Evolutionary conservation across 1,140 invertebrate genomes (phyloP).

Genomic region (Lethrus apterus): DNA sequence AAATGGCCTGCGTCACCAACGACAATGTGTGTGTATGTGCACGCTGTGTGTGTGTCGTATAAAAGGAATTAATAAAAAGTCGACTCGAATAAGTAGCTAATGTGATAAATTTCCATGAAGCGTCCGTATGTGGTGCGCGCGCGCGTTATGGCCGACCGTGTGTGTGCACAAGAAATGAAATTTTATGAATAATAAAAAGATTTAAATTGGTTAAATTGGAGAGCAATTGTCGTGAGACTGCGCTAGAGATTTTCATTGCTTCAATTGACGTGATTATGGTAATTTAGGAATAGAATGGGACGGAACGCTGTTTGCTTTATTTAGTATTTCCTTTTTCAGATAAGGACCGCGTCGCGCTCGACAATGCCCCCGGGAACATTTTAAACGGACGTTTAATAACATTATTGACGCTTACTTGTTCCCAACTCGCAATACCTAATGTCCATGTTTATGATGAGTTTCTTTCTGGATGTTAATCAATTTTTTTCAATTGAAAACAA

Average conservation of each 20-base stretch:
- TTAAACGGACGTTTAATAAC: no score
- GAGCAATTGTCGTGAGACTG: conserved; percentile 35
- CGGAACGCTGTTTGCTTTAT: conserved; percentile 26
- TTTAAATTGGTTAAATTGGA: conserved; percentile 36
- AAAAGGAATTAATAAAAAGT: no score
- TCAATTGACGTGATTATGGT: conserved; percentile 35
- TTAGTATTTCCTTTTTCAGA: conserved; percentile 36
- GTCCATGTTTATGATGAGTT: no score
- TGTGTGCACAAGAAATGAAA: conserved; percentile 25
- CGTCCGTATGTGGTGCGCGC: neutral
- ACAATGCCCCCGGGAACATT: neutral
- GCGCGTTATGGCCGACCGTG: neutral
- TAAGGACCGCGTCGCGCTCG: conserved; percentile 11
- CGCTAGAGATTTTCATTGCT: conserved; percentile 33
- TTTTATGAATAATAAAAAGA: conserved; percentile 38
- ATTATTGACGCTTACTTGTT: no score
- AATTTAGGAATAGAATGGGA: conserved; percentile 29
- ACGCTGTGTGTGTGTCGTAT: no score
- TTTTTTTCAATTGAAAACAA: no score
- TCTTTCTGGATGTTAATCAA: no score
- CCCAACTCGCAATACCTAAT: no score
- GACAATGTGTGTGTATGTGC: no score
- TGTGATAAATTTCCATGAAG: conserved; percentile 8
- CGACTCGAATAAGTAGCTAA: conserved; percentile 7
- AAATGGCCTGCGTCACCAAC: no score